Base-by-base conservation (phyloP, 2,113 vertebrate genomes). In the Hippolais icterina region DNA sequence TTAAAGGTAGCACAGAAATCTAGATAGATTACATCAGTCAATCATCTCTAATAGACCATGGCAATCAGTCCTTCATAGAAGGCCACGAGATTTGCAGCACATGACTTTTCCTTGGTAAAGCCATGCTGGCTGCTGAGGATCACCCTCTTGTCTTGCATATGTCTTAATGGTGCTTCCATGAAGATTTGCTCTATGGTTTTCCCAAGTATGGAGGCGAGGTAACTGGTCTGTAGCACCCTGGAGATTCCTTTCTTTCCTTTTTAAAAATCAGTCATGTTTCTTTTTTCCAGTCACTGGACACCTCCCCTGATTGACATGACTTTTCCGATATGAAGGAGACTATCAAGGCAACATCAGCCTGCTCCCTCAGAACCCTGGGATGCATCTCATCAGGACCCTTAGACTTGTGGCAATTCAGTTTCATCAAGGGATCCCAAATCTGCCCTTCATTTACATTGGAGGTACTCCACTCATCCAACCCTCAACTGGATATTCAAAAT, bases 391-490 rank as follows among this genome's bases (percentile, higher is more conserved):
- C n/a, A 47, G 39, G 13, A 24, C 4, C 6, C 8, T 64, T 7
- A 49, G 35, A 27, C 11, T 59, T 53, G 13, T 49, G 46, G 11
- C 53, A 60, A 41, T 60, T 59, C 19, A n/a, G 13, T 39, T 76
- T 47, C n/a, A 12, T 27, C n/a, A 68, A 47, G 29, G 11, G 21
- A 17, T 61, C 24, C 17, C 0, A 0, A 35, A 53, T 46, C 29
- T 68, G 21, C 20, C n/a, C 29, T 54, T 59, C 14, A 31, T 33
- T 68, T 75, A 25, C n/a, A 31, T 33, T 60, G 9, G 54, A 69
- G 24, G 17, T 39, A 46, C 7, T 53, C 46, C 20, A 6, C 29
- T 35, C 1, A 2, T 8, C 9, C 11, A 53, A 1, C 5, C 7
- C 10, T 31, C 17, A n/a, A 10, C 6, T 35, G 25, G 4, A 54